These are phyloP conservation scores for Leptinotarsa peninsularis DNA, from an alignment of 2,888 invertebrate genomes.

Conservation along the genomic window DNA sequence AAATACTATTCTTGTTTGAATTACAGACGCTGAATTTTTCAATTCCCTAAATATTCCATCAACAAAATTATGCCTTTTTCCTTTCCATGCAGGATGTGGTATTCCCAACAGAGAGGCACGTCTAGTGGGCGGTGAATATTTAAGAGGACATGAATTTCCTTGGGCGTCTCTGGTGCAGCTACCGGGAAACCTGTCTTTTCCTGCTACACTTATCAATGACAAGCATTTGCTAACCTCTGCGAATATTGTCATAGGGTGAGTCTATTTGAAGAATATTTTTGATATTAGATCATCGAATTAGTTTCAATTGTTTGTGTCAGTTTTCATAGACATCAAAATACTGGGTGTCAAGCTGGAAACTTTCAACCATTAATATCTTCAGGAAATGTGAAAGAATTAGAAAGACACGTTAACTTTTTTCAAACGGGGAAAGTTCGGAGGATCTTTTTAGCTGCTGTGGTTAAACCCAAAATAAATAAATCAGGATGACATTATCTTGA, in stretches of 20 bases:
- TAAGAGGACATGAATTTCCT: constrained; percentile 69
- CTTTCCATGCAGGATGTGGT: constrained; percentile 65
- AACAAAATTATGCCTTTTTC: constrained; percentile 29
- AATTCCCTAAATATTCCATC: constrained; percentile 37
- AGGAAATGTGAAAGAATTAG: no score
- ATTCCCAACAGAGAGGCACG: constrained; percentile 65
- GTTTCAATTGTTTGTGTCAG: no score
- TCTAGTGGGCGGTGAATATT: constrained; percentile 67
- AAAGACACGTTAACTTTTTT: no score
- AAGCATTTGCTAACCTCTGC: constrained; percentile 71
- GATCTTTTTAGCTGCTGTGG: no score
- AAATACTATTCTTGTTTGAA: constrained; percentile 7
- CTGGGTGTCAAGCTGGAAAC: no score
- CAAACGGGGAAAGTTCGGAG: no score
- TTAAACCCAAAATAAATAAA: no score
- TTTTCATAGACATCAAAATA: no score
- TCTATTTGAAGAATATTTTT: background rate
- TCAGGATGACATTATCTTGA: no score
- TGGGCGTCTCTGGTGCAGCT: constrained; percentile 69
- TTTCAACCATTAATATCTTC: no score
- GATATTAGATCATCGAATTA: no score
- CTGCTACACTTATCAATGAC: constrained; percentile 71
- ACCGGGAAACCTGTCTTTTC: constrained; percentile 59
- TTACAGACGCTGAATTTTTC: constrained; percentile 27
- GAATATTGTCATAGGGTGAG: constrained; percentile 68